Percentiles rank a stretch among this genome's conserved stretches.
Conservation (phyloP, 2,113 vertebrate genomes). For the Scartelaos histophorus region DNA sequence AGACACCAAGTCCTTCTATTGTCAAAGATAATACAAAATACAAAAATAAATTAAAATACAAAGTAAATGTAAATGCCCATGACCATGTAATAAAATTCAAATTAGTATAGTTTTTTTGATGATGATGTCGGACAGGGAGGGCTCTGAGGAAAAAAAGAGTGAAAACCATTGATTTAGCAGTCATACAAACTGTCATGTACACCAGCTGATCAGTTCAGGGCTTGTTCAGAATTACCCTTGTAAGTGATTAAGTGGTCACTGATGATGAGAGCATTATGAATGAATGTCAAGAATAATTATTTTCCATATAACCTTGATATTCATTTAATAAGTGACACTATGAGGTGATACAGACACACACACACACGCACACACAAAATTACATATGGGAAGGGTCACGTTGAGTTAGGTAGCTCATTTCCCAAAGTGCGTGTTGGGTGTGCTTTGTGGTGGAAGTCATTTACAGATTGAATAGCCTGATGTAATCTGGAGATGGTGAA, state of each 20-base stretch:
- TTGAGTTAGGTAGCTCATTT: slow-evolving; percentile 75
- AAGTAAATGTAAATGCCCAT: not conserved
- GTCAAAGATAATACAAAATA: not conserved
- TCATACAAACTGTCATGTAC: slow-evolving; percentile 43
- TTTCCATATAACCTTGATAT: slow-evolving; percentile 62
- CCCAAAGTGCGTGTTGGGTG: slow-evolving; percentile 74
- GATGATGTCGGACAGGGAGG: too few relatives aligned
- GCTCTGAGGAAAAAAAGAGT: too few relatives aligned
- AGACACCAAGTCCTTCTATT: not conserved
- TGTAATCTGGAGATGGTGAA: slow-evolving; percentile 76
- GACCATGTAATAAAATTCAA: not conserved
- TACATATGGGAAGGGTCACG: slow-evolving; percentile 65
- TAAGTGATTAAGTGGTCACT: slow-evolving; percentile 64
- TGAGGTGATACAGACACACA: slow-evolving; percentile 52
- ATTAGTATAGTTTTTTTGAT: not conserved
- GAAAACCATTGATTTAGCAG: slow-evolving; percentile 10
- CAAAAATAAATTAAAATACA: not conserved
- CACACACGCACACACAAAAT: slow-evolving; percentile 43
- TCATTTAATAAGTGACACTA: slow-evolving; percentile 66
- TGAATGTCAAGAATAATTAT: slow-evolving; percentile 64
- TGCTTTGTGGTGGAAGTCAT: slow-evolving; percentile 72
- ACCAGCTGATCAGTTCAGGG: slow-evolving; percentile 53
- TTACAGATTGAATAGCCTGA: slow-evolving; percentile 75
- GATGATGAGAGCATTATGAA: slow-evolving; percentile 69
- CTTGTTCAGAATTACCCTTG: slow-evolving; percentile 41